phyloP scores from a whole-genome alignment of 2,113 vertebrate genomes.

The Anseranas semipalmata region DNA sequence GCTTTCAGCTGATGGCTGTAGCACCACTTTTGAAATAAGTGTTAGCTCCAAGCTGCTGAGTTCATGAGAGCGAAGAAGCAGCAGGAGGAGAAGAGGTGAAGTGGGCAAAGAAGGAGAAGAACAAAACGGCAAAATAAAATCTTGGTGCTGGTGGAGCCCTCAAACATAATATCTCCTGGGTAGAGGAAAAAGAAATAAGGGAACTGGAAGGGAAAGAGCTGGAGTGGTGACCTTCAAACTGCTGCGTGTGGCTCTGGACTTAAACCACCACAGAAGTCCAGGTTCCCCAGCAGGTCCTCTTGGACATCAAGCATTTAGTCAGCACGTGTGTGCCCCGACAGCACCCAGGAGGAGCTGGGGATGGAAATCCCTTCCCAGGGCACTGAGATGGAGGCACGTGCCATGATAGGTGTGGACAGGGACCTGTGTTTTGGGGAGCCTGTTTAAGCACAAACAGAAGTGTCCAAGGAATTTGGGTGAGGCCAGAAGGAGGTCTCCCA shows the following conservation, averaged over 20 bases:
- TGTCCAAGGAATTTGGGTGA: neutral
- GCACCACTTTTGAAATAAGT: conserved; percentile 27
- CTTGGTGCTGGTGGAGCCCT: neutral
- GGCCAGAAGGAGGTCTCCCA: neutral
- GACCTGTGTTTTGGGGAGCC: neutral
- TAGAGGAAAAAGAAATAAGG: neutral
- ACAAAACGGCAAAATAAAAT: neutral
- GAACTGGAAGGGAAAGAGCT: neutral
- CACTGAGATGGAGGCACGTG: neutral
- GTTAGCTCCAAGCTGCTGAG: conserved; percentile 13
- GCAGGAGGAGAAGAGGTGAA: neutral
- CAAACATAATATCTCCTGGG: neutral
- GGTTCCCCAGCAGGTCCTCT: neutral
- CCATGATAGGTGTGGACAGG: accelerated
- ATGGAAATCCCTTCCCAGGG: neutral
- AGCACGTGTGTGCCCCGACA: accelerated
- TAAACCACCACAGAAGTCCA: neutral
- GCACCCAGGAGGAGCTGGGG: neutral
- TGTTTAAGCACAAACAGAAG: neutral
- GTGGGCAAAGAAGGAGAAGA: neutral
- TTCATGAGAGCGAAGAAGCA: neutral
- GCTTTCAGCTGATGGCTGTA: conserved; percentile 5
- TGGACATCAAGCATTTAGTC: neutral
- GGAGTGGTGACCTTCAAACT: neutral
- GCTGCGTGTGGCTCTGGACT: neutral